Base-by-base conservation (phyloP, 2,888 invertebrate genomes). In the Trissoscelio sp. region DNA sequence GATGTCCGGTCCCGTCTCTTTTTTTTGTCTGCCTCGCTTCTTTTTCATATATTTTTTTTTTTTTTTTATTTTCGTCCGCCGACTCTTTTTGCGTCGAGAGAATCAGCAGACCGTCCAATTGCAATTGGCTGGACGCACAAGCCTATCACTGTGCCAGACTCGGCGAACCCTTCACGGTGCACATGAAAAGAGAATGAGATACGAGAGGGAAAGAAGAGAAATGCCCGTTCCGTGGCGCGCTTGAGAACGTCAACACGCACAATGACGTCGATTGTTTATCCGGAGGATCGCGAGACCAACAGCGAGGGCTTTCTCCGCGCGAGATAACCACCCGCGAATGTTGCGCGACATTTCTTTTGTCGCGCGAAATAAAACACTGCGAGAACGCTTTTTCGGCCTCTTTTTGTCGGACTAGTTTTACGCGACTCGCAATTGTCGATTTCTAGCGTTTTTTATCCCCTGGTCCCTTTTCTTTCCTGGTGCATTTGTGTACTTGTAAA, bases 221-320 rank as follows among this genome's bases (percentile, higher is more conserved):
- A 57, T 60, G 58, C 58, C 9, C 60, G 34, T 60, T 70, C 12
- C 58, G 24, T 6, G 24, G 77, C 53, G 11, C 58, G 58, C 34
- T 24, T 55, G 64, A 75, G 66, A 66, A 75, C 78, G 78, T 57
- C 70, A 55, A 42, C 66, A 55, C 72, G 77, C 79, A 82, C 79
- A 82, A 82, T 79, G 66, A 70, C 72, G 72, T 20, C 73, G 77
- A 79, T 82, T 82, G 79, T 82, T 77, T 82, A 75, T 82, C 77
- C 75, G 16, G 62, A 24, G 73, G 55, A 81, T 81, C 74, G 64
- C 42, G 57, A 18, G 57, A 3, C 24, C 12, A 16, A 34, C 48
- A 57, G 69, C 34, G 64, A 53, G 20, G 44, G 67, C 58, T 64
- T 53, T 72, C 78, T 79, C 48, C 42, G 48, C 55, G 72, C 60